Conservation (phyloP, 2,113 vertebrate species). For the Chaetodon auriga region DNA sequence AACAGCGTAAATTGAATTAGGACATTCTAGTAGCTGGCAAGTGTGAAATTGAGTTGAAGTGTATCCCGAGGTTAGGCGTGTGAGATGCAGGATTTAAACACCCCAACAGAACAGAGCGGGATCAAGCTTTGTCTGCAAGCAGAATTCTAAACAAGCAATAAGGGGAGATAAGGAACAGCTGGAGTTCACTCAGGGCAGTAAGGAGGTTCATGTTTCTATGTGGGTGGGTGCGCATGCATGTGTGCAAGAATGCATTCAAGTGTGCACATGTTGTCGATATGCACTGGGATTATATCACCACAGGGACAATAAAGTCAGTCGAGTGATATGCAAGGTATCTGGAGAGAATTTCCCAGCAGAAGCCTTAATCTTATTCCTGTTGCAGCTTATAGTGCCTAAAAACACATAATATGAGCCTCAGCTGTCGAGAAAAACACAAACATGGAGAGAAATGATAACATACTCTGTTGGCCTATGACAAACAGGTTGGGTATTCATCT, state of each 20-base stretch:
- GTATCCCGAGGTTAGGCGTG: slow-evolving; percentile 72
- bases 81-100: slow-evolving; percentile 75
- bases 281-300: slow-evolving; percentile 64
- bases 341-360: slow-evolving; percentile 65
- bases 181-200: slow-evolving; percentile 41
- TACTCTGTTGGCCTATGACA: slow-evolving; percentile 43
- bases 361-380: slow-evolving; percentile 68
- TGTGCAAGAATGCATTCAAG: slow-evolving; percentile 45
- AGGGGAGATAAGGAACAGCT: slow-evolving; percentile 63
- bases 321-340: slow-evolving; percentile 72
- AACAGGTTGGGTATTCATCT: slow-evolving; percentile 63
- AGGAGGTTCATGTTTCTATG: slow-evolving; percentile 49
- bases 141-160: slow-evolving; percentile 74
- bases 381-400: slow-evolving; percentile 51
- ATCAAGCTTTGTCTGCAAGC: slow-evolving; percentile 56
- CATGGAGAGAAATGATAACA: slow-evolving; percentile 61
- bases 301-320: slow-evolving; percentile 72
- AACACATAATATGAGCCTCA: slow-evolving; percentile 58
- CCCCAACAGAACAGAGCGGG: slow-evolving; percentile 58
- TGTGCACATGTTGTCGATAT: slow-evolving; percentile 45
- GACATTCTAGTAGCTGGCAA: slow-evolving; percentile 77
- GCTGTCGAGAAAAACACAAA: slow-evolving; percentile 60
- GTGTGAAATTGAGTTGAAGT: slow-evolving; percentile 84
- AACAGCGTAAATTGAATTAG: slow-evolving; percentile 84
- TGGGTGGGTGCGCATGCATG: slow-evolving; percentile 54